Evolutionary conservation across 1,140 invertebrate species (phyloP).

Genomic region (Mactra quadrangularis): DNA sequence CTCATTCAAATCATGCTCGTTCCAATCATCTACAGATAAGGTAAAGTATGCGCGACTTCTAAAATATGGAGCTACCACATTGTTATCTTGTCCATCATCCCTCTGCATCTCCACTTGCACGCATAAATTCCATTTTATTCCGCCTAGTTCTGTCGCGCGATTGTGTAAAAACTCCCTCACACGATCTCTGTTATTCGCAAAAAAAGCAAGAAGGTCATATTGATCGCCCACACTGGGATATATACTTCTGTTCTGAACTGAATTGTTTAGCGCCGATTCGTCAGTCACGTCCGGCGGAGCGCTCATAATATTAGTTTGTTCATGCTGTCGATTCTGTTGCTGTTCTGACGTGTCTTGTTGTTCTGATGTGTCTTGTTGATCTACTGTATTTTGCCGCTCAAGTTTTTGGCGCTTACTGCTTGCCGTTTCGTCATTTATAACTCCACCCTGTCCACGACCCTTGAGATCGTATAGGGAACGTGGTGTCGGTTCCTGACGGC

Average conservation of each 20-base stretch:
- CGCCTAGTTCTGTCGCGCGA: slow-evolving; percentile 9
- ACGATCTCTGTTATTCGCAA: slow-evolving; percentile 34
- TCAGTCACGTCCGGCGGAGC: background rate
- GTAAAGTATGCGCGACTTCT: slow-evolving; percentile 21
- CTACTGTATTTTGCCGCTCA: background rate
- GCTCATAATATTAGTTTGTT: background rate
- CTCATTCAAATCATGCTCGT: slow-evolving; percentile 42
- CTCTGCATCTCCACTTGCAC: slow-evolving; percentile 37
- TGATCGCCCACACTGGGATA: slow-evolving; percentile 3
- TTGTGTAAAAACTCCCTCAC: slow-evolving; percentile 8
- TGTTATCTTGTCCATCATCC: slow-evolving; percentile 7
- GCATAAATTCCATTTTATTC: slow-evolving; percentile 47
- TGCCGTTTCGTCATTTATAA: background rate
- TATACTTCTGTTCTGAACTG: slow-evolving; percentile 25
- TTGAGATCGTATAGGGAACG: no score
- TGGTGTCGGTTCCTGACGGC: background rate
- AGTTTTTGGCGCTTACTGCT: background rate
- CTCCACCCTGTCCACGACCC: background rate
- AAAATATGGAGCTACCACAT: slow-evolving; percentile 25
- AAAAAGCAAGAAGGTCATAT: slow-evolving; percentile 35
- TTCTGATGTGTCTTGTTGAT: background rate
- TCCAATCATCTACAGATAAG: slow-evolving; percentile 21
- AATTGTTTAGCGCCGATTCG: slow-evolving; percentile 22
- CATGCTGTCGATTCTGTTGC: background rate
- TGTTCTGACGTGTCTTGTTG: background rate